A percentile compares a stretch with the other conserved stretches of the same genome.
Evolutionary conservation across 2,888 invertebrate species (phyloP).

Genomic region (Drosophila phalerata): DNA sequence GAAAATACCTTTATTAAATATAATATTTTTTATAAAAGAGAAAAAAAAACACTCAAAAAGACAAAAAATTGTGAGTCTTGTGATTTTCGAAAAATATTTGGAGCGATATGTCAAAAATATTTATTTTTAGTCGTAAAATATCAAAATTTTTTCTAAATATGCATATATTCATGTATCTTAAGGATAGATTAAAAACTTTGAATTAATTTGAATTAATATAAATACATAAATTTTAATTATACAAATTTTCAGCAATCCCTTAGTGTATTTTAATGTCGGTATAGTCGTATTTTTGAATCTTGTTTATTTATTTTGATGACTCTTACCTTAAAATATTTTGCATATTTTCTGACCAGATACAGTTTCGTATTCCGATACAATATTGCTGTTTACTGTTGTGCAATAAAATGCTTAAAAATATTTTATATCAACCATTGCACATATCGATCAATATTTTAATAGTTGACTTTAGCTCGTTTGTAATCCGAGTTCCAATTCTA

Average conservation of each 20-base stretch:
- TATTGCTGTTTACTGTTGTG: constrained; percentile 30
- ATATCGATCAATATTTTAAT: constrained; percentile 62
- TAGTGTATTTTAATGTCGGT: neutral
- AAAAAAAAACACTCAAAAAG: no score
- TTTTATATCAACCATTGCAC: constrained; percentile 31
- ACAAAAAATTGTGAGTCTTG: no score
- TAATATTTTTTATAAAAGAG: no score
- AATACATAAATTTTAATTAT: no score
- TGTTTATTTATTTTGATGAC: constrained; percentile 17
- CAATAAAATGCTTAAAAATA: constrained; percentile 45
- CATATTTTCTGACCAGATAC: constrained; percentile 24
- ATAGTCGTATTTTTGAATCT: neutral
- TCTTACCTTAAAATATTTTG: constrained; percentile 32
- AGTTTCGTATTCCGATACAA: neutral
- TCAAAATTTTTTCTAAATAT: no score
- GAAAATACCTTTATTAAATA: no score
- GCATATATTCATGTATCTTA: no score
- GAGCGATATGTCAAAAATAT: no score
- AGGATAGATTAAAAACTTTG: no score
- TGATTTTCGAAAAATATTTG: no score
- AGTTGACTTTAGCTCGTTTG: constrained; percentile 15
- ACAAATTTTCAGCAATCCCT: neutral
- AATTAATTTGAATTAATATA: no score
- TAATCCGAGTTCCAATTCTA: constrained; percentile 21
- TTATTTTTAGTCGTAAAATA: no score